Evolutionary conservation across 2,888 invertebrate genomes (phyloP).

Genomic region (Microchrysa polita): DNA sequence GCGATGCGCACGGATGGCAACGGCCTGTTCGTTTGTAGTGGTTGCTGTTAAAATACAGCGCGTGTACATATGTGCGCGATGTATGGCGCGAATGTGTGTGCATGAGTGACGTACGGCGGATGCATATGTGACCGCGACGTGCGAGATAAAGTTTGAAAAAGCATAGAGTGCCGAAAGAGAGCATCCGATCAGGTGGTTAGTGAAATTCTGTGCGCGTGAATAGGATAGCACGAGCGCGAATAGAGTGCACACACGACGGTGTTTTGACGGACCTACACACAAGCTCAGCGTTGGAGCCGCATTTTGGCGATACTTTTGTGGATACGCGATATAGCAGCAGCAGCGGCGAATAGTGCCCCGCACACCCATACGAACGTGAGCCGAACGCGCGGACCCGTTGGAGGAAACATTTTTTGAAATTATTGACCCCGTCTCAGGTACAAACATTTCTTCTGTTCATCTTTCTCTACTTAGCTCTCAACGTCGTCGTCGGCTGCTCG

Average conservation of each 20-base stretch:
- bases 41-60: background rate
- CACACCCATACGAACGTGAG: background rate
- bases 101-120: constrained; percentile 23
- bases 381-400: constrained; percentile 44
- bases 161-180: constrained; percentile 24
- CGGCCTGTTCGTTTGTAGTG: background rate
- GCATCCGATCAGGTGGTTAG: constrained; percentile 28
- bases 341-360: constrained; percentile 13
- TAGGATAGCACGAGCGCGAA: constrained; percentile 9
- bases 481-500: background rate
- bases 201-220: constrained; percentile 27
- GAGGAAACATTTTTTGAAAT: constrained; percentile 53
- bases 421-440: constrained; percentile 53
- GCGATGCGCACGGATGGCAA: constrained; percentile 48
- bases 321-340: no score
- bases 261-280: background rate
- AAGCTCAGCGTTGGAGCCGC: constrained; percentile 6
- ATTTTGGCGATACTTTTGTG: background rate
- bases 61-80: constrained; percentile 40
- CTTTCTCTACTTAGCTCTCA: background rate
- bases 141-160: constrained; percentile 21
- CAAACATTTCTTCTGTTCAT: constrained; percentile 47
- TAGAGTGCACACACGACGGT: background rate
- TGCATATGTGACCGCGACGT: constrained; percentile 31
- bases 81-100: background rate